These are phyloP conservation scores for Melitaea cinxia DNA, from an alignment of 1,140 invertebrate species.

Conservation along the genomic window DNA sequence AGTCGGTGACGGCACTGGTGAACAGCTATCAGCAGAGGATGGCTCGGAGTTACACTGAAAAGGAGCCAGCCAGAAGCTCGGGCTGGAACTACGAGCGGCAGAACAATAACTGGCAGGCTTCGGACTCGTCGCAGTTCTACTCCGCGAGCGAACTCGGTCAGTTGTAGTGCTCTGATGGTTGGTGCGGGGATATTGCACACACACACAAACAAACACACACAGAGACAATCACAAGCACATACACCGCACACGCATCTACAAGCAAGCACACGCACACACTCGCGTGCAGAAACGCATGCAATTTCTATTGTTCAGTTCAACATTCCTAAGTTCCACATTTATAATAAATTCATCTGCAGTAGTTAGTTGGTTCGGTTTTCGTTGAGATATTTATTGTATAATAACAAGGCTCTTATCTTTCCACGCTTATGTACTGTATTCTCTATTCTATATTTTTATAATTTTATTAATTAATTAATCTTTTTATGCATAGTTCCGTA, in stretches of 20 bases:
- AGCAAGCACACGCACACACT: too few relatives aligned
- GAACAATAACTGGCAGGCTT: conserved; percentile 62
- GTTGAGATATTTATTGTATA: not conserved
- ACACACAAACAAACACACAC: too few relatives aligned
- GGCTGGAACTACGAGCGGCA: conserved; percentile 38
- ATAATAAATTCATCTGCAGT: not conserved
- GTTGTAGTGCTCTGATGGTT: conserved; percentile 24
- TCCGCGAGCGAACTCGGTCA: conserved; percentile 73
- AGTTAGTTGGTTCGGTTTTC: not conserved
- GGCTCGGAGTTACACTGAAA: conserved; percentile 51
- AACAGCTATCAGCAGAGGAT: conserved; percentile 72
- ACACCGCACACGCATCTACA: too few relatives aligned
- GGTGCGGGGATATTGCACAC: not conserved
- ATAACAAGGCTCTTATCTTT: conserved; percentile 12
- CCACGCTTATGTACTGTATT: too few relatives aligned
- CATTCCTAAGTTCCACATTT: too few relatives aligned
- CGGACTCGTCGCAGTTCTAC: conserved; percentile 72
- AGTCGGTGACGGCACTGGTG: conserved; percentile 60
- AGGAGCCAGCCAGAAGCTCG: conserved; percentile 44
- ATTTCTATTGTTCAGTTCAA: too few relatives aligned
- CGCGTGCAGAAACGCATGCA: too few relatives aligned
- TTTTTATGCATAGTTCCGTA: too few relatives aligned
- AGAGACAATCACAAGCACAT: too few relatives aligned
- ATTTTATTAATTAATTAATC: not conserved
- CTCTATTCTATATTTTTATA: not conserved